A percentile compares a stretch with the other conserved stretches of the same genome.
phyloP scores from a whole-genome alignment of 2,113 vertebrate genomes.

The Trochalopteron elliotii region DNA sequence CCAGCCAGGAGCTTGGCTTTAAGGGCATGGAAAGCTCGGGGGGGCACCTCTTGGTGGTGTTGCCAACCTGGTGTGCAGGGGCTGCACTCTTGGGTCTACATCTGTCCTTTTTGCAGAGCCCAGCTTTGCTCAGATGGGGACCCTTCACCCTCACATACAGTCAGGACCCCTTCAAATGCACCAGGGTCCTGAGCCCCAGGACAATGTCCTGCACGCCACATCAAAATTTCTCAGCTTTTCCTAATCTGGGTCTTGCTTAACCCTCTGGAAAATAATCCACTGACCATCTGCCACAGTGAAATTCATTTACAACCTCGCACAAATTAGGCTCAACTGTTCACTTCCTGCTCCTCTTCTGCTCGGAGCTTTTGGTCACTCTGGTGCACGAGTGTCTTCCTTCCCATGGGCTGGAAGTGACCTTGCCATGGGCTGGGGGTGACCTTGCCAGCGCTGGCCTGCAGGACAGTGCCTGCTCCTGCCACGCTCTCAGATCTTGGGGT shows the following conservation, averaged over 20 bases:
- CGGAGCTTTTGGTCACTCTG: background rate
- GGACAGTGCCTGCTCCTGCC: background rate
- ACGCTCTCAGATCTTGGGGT: background rate
- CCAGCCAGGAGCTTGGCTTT: background rate
- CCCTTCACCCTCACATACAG: background rate
- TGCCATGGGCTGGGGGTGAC: background rate
- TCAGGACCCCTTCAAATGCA: background rate
- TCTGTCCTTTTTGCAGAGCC: background rate
- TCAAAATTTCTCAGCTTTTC: conserved; percentile 19
- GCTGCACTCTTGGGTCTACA: rapidly evolving
- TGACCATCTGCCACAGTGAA: conserved; percentile 38
- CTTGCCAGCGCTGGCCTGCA: background rate
- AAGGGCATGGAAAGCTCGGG: background rate
- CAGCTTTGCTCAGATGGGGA: rapidly evolving
- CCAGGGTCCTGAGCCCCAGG: background rate
- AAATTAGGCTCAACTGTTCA: conserved; percentile 6
- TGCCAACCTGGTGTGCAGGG: background rate
- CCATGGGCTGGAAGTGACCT: background rate
- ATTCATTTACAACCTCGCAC: background rate
- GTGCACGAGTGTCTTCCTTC: background rate
- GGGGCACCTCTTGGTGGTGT: background rate
- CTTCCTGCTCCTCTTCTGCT: background rate
- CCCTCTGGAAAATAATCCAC: conserved; percentile 48
- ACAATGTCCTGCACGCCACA: background rate
- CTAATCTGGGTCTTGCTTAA: conserved; percentile 38